Evolutionary conservation across 2,888 invertebrate species (phyloP).

Genomic region (Cephus sareptanus): DNA sequence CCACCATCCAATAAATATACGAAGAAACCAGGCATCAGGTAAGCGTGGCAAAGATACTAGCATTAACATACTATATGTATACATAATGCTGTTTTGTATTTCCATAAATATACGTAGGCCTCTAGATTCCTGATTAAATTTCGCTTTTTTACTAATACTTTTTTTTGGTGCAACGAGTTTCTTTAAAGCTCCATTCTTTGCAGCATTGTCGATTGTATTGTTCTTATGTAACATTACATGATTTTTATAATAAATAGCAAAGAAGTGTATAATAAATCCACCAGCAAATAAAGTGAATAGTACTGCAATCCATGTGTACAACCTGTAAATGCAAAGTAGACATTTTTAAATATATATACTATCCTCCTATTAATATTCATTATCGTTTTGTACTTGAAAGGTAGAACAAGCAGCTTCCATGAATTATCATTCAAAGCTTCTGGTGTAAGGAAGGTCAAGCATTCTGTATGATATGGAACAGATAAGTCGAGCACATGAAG

Average conservation of each 20-base stretch:
- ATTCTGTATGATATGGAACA: slow-evolving; percentile 83
- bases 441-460: slow-evolving; percentile 85
- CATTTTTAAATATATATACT: slow-evolving; percentile 9
- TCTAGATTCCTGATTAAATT: slow-evolving; percentile 44
- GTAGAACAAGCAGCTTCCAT: slow-evolving; percentile 85
- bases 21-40: slow-evolving; percentile 83
- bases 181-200: neutral
- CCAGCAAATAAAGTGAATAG: slow-evolving; percentile 75
- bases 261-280: slow-evolving; percentile 74
- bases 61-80: slow-evolving; percentile 85
- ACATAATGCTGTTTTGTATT: slow-evolving; percentile 78
- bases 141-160: neutral
- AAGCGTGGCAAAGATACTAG: slow-evolving; percentile 82
- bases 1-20: slow-evolving; percentile 87
- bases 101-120: slow-evolving; percentile 80
- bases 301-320: slow-evolving; percentile 81
- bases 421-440: slow-evolving; percentile 84
- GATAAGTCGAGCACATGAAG: slow-evolving; percentile 79
- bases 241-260: slow-evolving; percentile 72
- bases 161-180: neutral
- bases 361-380: slow-evolving; percentile 3
- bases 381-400: slow-evolving; percentile 73
- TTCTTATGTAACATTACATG: slow-evolving; percentile 32
- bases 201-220: neutral
- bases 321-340: slow-evolving; percentile 64